Evolutionary conservation across 2,797 vertebrate genomes (phyloP).

Genomic region (Moxostoma hubbsi): DNA sequence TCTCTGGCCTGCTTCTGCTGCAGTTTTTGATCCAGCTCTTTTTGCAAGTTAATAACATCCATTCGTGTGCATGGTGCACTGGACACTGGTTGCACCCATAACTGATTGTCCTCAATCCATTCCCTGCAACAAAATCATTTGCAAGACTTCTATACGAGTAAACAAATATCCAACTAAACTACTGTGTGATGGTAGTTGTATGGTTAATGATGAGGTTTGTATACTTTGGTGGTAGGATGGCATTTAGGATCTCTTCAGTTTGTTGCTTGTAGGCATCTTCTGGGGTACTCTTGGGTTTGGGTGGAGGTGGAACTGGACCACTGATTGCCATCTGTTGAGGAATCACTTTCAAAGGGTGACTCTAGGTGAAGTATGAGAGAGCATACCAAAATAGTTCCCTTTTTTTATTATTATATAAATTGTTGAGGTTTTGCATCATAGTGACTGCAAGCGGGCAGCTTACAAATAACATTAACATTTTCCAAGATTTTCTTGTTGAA

Average conservation of each 20-base stretch:
- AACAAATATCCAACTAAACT: neutral
- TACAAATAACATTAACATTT: no score
- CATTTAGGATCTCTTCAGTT: constrained; percentile 86
- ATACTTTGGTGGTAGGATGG: constrained; percentile 91
- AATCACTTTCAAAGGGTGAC: constrained; percentile 73
- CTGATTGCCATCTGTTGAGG: constrained; percentile 66
- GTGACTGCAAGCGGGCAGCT: no score
- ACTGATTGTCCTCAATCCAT: constrained; percentile 83
- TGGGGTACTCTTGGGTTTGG: constrained; percentile 73
- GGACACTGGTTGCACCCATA: constrained; percentile 93
- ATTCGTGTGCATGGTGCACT: constrained; percentile 85
- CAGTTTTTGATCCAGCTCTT: constrained; percentile 85
- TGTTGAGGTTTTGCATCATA: no score
- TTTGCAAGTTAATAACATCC: constrained; percentile 86
- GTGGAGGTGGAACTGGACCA: constrained; percentile 76
- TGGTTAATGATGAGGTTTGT: neutral
- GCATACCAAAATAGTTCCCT: neutral
- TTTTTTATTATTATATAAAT: neutral
- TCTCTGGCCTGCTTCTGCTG: constrained; percentile 87
- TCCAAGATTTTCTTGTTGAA: no score
- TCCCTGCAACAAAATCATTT: constrained; percentile 74
- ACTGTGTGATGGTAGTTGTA: no score
- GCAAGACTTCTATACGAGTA: neutral
- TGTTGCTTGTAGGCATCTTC: constrained; percentile 72
- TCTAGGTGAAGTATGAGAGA: constrained; percentile 52